phyloP scores from a whole-genome alignment of 2,888 invertebrate genomes.

The Autographa gamma region DNA sequence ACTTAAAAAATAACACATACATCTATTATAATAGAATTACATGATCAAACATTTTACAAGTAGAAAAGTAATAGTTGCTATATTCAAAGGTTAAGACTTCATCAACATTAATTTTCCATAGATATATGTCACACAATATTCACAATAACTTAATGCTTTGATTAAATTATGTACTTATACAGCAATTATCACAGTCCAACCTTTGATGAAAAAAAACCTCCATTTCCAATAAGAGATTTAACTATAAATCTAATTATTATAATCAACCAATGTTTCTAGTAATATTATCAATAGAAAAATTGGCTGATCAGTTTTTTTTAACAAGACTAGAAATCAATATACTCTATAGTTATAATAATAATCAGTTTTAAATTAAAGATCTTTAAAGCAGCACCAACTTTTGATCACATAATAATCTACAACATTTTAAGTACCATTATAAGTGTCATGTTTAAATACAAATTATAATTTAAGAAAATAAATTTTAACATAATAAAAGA shows the following conservation, averaged over 20 bases:
- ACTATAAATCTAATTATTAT: neutral
- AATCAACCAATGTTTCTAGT: neutral
- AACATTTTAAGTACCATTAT: no score
- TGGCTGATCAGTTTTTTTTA: neutral
- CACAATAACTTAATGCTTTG: neutral
- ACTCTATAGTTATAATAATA: neutral
- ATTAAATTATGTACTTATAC: neutral
- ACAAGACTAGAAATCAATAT: neutral
- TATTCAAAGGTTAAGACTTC: neutral
- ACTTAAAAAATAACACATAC: neutral
- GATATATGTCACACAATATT: neutral
- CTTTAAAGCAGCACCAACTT: neutral
- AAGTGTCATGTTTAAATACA: no score
- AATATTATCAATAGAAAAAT: neutral
- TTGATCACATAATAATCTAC: neutral
- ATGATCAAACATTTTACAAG: neutral
- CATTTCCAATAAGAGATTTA: neutral
- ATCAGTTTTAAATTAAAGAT: neutral
- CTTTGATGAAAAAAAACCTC: neutral
- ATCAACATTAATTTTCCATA: neutral
- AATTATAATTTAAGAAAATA: no score
- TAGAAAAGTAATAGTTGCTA: neutral
- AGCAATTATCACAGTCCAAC: neutral
- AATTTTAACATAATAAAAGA: no score
- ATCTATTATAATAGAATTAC: neutral